Evolutionary conservation across 2,113 vertebrate genomes (phyloP), one percentile per base, ranked within the genome.

Genomic region (Ginglymostoma cirratum): DNA sequence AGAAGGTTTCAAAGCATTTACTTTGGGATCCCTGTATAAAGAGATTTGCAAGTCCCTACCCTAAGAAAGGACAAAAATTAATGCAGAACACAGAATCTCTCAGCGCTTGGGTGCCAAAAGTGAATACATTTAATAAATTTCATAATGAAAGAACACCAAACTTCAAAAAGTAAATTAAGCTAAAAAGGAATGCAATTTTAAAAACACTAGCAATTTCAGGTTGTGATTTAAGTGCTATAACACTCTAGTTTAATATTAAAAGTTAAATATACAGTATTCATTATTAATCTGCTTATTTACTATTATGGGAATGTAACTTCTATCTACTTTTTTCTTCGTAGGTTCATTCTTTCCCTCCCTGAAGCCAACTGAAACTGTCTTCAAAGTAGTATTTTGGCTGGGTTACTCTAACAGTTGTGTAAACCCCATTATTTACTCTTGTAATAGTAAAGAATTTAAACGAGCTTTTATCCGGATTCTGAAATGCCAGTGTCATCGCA

Each of bases 381-480:
- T 99, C 97, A 99, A 98, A 97, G 98, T 99, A 94, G 98, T 99
- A 97, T 99, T 99, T 98, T 99, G 99, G 99, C 98, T 99, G 78
- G 99, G 99, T 96, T 99, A 99, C 97, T 99, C 99, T 97, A 99
- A 99, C 98, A 99, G 99, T 97, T 99, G 99, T 97, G 97, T 99
- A 97, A 99, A 99, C 96, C 99, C 99, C 96, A 98, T 99, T 97
- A 99, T 99, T 97, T 99, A 99, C 97, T 99, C 99, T 83, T 99
- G 98, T 97, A 99, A 98, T 97, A 99, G 98, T 97, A 98, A 99
- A 23, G 99, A 99, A 97, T 99, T 99, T 97, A 99, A 99, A 98
- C 97, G 99, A 96, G 99, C 99, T 97, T 99, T 99, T 96, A 98
- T 99, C 96, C 99, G 98, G 96, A 98, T 99, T 97, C 98, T 99